Evolutionary conservation across 1,140 invertebrate species (phyloP), one percentile per base, ranked within the genome.

Genomic region (Neodiprion lecontei): DNA sequence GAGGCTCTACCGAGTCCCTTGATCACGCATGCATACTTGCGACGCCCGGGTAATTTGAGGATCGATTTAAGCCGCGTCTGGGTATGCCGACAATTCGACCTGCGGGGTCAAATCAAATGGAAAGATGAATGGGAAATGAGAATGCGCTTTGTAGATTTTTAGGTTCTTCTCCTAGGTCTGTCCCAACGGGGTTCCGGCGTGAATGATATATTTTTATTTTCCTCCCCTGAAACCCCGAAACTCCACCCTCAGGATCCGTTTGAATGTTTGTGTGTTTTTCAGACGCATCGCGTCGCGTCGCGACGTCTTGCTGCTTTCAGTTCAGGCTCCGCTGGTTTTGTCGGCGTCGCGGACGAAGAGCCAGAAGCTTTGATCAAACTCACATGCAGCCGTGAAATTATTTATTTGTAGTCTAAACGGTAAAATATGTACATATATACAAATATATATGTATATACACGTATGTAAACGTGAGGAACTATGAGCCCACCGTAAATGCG

Each of bases 191-290:
- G 53, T 61, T 14, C 53, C 53, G 53, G 53, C 53, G 53, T 61
- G 53, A 61, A 61, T 61, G 53, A 61, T 61, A 61, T 61, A 61
- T 61, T 61, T 61, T 12, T 61, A 61, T 61, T 61, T 61, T 61
- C 53, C 53, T 5, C 8, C 53, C n/a, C 53, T 61, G 11, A 61
- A 12, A 12, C 53, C 53, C 53, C 5, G 53, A 61, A 17, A 12
- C 11, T 61, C 53, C 53, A 61, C 53, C 53, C 53, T 61, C 53
- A 17, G 53, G 53, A 61, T 61, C n/a, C 53, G 53, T 61, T 61
- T 9, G 53, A 61, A 61, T 14, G 53, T 61, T 61, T 61, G 53
- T 61, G n/a, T 61, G 53, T 61, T 61, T 61, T 61, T 61, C n/a
- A 61, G n/a, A 61, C 53, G 53, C 53, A 17, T 61, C 11, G 53